These are phyloP conservation scores for Pelagia noctiluca DNA, from an alignment of 30 jellyfish, hydroid and myxozoan genomes.

Conservation along the genomic window DNA sequence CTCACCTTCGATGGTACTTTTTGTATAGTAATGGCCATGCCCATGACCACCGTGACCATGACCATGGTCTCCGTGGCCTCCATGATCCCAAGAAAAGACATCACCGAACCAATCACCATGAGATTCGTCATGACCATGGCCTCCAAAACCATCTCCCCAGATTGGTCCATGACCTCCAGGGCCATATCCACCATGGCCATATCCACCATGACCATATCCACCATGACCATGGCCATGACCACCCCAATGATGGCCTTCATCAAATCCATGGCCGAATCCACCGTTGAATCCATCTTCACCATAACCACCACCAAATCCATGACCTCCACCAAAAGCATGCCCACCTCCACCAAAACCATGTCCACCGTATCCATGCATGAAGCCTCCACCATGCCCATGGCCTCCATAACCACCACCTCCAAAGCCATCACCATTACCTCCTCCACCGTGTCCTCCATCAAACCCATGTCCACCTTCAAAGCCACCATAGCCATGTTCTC, in stretches of 20 bases:
- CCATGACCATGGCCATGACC: constrained; percentile 24
- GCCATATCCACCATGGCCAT: constrained; percentile 45
- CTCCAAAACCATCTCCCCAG: constrained; percentile 7
- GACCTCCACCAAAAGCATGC: constrained; percentile 13
- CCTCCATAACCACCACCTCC: constrained; percentile 34
- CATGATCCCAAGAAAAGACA: constrained; percentile 4
- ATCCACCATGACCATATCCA: constrained; percentile 27
- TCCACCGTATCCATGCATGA: constrained; percentile 23
- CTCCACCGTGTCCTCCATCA: constrained; percentile 2
- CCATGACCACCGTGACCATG: constrained; percentile 9
- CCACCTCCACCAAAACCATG: constrained; percentile 32
- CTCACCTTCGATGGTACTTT: constrained; percentile 59
- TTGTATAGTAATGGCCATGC: constrained; percentile 13
- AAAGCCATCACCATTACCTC: constrained; percentile 52
- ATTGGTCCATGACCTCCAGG: constrained; percentile 6
- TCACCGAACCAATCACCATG: too few relatives aligned
- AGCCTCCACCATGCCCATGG: constrained; percentile 30
- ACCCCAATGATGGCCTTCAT: constrained; percentile 1
- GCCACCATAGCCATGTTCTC: constrained; percentile 71
- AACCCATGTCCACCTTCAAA: not conserved
- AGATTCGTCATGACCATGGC: not conserved
- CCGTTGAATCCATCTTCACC: constrained; percentile 32
- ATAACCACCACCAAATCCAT: constrained; percentile 49
- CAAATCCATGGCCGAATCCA: constrained; percentile 30
- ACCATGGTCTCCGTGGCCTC: too few relatives aligned